Percentiles rank a stretch among this genome's conserved stretches.
phyloP scores from a whole-genome alignment of 37 sponge, comb jelly and placozoan genomes.

The Spongilla lacustris region DNA sequence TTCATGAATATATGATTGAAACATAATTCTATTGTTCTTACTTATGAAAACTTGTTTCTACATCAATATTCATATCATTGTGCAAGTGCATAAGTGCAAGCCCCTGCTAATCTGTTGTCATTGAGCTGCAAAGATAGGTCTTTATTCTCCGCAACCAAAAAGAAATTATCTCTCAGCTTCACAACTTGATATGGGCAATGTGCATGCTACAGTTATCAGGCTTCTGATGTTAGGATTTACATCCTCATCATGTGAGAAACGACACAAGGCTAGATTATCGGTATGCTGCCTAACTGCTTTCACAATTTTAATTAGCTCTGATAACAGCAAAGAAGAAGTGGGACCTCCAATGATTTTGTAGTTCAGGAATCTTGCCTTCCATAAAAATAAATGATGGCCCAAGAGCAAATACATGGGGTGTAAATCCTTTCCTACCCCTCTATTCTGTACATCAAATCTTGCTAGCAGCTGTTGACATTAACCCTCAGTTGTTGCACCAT shows the following conservation, averaged over 20 bases:
- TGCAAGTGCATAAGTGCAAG: constrained; percentile 46
- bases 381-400: background rate
- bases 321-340: constrained; percentile 18
- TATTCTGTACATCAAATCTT: constrained; percentile 24
- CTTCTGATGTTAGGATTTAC: constrained; percentile 44
- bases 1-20: no score
- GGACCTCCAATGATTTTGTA: constrained; percentile 26
- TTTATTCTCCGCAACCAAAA: constrained; percentile 29
- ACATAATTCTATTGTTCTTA: no score
- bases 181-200: constrained; percentile 49
- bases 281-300: constrained; percentile 24
- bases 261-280: constrained; percentile 30
- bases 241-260: constrained; percentile 25
- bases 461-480: constrained; percentile 36
- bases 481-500: constrained; percentile 15
- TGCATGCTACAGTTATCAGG: constrained; percentile 40
- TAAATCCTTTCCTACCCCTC: constrained; percentile 1
- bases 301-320: constrained; percentile 40
- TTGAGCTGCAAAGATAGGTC: constrained; percentile 38
- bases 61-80: constrained; percentile 28
- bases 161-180: constrained; percentile 44
- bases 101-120: constrained; percentile 25
- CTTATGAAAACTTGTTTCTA: no score
- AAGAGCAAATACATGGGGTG: background rate
- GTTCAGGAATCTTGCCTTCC: background rate